Evolutionary conservation across 2,113 vertebrate genomes (phyloP), one percentile per base, ranked within the genome.

Genomic region (Zapornia atra): DNA sequence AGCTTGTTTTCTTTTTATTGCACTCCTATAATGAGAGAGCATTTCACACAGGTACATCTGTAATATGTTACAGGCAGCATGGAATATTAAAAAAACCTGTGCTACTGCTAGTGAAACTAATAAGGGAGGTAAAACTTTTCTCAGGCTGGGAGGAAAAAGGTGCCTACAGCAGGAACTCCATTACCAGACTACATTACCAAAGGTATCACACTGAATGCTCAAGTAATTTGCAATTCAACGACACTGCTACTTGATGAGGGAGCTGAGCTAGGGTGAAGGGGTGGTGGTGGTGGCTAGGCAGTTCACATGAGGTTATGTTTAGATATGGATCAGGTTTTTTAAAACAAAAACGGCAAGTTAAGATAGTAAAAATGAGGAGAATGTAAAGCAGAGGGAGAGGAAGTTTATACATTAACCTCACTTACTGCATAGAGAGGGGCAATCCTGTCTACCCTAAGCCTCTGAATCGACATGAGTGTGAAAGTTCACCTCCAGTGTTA

Each of bases 1-100:
- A 94, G n/a, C 92, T 94, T 94, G 91, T 94, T 95, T 96, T 94
- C 81, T 94, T 97, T 96, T 97, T 97, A 96, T 96, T 94, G 88
- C 86, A 66, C 95, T 96, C 95, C 95, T 95, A 26, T 92, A 96
- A 96, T 3, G 26, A 92, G 94, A 92, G 92, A 82, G 73, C 70
- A 42, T 94, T 96, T 96, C 94, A 94, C 91, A 73, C 89, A 95
- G 95, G 94, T 96, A 96, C 96, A 87, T 97, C 96, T 96, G 96
- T 95, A 91, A 69, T 72, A 92, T 92, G 96, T 97, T 97, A 97
- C 92, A 94, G 66, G 70, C 96, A 95, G 91, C 96, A 76, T 0
- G 50, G 92, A 96, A 96, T 94, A 96, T 97, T 97, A 95, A 96
- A 95, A 94, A 86, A 96, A 95, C 92, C 88, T 96, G 96, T 94